Base-by-base conservation (phyloP, 2,888 invertebrate genomes). In the Hypena proboscidalis region DNA sequence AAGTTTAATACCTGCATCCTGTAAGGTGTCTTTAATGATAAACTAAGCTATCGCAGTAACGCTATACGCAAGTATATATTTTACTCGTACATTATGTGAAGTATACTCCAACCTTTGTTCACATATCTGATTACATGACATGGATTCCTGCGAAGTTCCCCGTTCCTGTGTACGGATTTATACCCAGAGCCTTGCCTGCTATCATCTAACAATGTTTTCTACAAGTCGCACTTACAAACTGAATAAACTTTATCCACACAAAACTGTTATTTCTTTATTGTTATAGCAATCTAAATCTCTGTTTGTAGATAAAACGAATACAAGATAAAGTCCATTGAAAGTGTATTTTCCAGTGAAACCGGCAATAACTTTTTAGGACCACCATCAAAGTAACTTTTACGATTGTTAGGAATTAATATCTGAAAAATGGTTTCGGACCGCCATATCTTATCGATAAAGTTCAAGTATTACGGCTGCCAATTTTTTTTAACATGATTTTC, bases 371-470 rank as follows among this genome's bases (percentile, higher is more conserved):
- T 89, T 88, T 89, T 85, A 86, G 75, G 76, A 74, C 77, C 64
- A 76, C 80, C 77, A 80, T 87, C 83, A 86, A 85, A 82, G 77
- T 82, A 72, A 87, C 83, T 87, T 89, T 89, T 87, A 89, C 82
- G 86, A 85, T 85, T 89, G 86, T 88, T 85, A 81, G 77, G 77
- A 87, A 89, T 88, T 89, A 88, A 88, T 90, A 87, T 85, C 83
- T 83, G 85, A 86, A 85, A 86, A 86, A 87, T 80, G 83, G 75
- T 70, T 78, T 74, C 70, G 69, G 76, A 83, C 83, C 83, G 70
- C 82, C 77, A 74, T 85, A 83, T 79, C 75, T 86, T 77, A 74
- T 52, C 76, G 76, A 79, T 83, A 80, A 83, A 79, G 69, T 71
- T 71, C 64, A 66, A 72, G 70, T 76, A 74, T 70, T 67, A 69